Base-by-base conservation (phyloP, 2,888 invertebrate species). In the Xylota segnis region DNA sequence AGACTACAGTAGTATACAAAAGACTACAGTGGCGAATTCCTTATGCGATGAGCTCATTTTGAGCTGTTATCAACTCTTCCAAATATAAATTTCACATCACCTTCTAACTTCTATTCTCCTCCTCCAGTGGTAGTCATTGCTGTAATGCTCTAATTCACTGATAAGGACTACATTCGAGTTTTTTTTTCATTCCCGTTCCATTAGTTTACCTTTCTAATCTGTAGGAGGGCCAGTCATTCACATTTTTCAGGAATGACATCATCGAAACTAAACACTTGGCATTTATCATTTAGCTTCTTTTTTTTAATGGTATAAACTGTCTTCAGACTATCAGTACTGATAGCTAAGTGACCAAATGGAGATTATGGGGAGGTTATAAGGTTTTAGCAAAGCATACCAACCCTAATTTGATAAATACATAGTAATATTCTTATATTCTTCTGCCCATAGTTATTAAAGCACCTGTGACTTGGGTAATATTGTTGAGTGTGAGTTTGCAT, bases 241-340 rank as follows among this genome's bases (percentile, higher is more conserved):
- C 63, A 79, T 68, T 78, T 77, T 76, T 47, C 4, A 50, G 0
- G 56, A 43, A 79, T 84, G 83, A 84, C 83, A 84, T 84, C 83
- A 79, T 70, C 74, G 18, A 40, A 32, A 40, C 45, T 43, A 47
- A 23, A 27, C 18, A 27, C 16, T 32, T 52, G 61, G 34, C 47
- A 61, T 50, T 72, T 78, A 74, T 83, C 78, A 68, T 59, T 43
- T 34, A 34, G 23, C 45, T 65, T 56, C 23, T 34, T n/a, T 37
- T 14, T n/a, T 12, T 43, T 54, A 16, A 4, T 32, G 10, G n/a
- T n/a, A 34, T 2, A 7, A 50, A 50, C 23, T 18, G 2, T 9
- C 29, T 34, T 16, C 4, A 52, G 23, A 5, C 37, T 43, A 23
- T 12, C 27, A 12, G 12, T 32, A 12, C 18, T 18, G 43, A 43